Conservation (phyloP, 2,113 vertebrate genomes). For the Vidua chalybeata region DNA sequence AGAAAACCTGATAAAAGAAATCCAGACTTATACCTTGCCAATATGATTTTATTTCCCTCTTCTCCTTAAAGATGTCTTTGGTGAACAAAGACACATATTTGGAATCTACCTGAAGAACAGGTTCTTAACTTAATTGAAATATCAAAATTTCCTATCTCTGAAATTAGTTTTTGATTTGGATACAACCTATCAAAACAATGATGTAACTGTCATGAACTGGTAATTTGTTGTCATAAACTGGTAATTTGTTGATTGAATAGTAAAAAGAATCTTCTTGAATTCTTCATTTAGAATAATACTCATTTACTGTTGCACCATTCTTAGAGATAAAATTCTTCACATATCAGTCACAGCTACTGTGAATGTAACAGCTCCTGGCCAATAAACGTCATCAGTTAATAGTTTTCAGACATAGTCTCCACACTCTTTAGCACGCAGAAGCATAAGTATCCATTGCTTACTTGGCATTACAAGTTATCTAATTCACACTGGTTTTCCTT, state of each 20-base stretch:
- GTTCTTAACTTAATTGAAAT: not conserved
- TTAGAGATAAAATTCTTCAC: not conserved
- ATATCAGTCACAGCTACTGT: not conserved
- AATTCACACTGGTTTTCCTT: not conserved
- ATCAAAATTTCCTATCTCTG: not conserved
- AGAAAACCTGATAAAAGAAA: not conserved
- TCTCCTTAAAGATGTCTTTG: not conserved
- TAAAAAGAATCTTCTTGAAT: not conserved
- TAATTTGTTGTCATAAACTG: not conserved
- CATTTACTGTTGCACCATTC: not conserved
- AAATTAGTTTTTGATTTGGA: not conserved
- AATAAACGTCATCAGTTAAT: not conserved
- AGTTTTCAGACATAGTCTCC: not conserved
- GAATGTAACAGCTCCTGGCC: not conserved
- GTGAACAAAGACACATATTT: not conserved
- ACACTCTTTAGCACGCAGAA: not conserved
- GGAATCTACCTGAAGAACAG: not conserved
- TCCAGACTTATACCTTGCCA: not conserved
- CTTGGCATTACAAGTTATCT: not conserved
- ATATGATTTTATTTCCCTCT: not conserved
- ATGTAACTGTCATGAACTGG: not conserved
- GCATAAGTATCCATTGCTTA: not conserved
- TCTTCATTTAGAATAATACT: not conserved
- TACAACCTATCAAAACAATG: not conserved
- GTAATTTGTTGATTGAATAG: not conserved